Evolutionary conservation across 2,888 invertebrate species (phyloP), one percentile per base, ranked within the genome.

Genomic region (Tiliacea aurago): DNA sequence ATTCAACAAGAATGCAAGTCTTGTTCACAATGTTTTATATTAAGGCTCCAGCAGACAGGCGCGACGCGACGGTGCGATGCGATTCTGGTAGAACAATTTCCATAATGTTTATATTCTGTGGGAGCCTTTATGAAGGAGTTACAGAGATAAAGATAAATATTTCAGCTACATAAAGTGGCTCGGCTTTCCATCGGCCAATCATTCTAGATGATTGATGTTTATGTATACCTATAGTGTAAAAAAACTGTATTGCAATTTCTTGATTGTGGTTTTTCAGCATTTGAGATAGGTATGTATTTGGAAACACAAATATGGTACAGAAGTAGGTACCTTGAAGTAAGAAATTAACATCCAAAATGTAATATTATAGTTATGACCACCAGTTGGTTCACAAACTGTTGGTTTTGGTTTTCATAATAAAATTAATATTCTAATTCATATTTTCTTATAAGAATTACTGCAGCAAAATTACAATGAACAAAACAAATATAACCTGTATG

Each of bases 401-500:
- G 33, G 20, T 70, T 64, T 64, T 55, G 9, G 33, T 58, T 63
- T 28, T 7, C 20, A 5, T 28, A 13, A 53, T 23, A 18, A 43
- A 11, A 53, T 23, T 23, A 43, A 11, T 61, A n/a, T 43, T 68
- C n/a, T 18, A 1, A 45, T 18, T 53, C 11, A 73, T 13, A 45
- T 63, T n/a, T 45, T 73, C 33, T 23, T 28, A 11, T 13, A 33
- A 47, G 15, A 20, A n/a, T 18, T 33, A 20, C 37, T 37, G 37
- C n/a, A 78, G 41, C 4, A 20, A 13, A 73, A 69, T 56, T 15
- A n/a, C 6, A 51, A 4, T 20, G 20, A 70, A 70, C 33, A 61
- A 37, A 20, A 33, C 9, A 78, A 68, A 33, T 23, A 61, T 43
- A 80, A 62, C 68, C 43, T 62, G 23, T 37, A 37, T 62, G 0